Evolutionary conservation across 2,888 invertebrate genomes (phyloP), one percentile per base, ranked within the genome.

Genomic region (Lepidocyrtinus sp.): DNA sequence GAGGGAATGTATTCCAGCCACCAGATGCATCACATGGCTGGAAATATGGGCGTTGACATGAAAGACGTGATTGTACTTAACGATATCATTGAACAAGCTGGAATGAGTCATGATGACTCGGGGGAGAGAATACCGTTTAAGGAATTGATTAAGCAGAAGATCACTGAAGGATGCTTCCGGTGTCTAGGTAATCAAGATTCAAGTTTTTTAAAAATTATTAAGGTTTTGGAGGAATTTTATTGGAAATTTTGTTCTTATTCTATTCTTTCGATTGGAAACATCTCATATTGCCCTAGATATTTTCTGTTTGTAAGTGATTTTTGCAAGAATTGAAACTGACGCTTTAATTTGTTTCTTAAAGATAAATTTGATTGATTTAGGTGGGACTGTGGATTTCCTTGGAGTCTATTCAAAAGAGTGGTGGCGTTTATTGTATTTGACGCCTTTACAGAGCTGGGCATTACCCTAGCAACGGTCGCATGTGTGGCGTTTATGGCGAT

Each of bases 381-480:
- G 59, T 98, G 98, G 98, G 96, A 98, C 90, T 98, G 98, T 91
- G 97, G 96, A 90, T 94, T 93, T 91, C 92, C 93, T 88, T 97
- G 97, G 95, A 92, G 96, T 88, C 93, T 94, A 90, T 92, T 98
- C 89, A 96, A 97, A 91, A 94, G 95, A 90, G 95, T 92, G 90
- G 94, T 94, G 82, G 92, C 94, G 15, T 91, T 97, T 84, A 91
- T 99, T 88, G 97, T 99, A 87, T 97, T 98, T 90, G 98, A 99
- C 91, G 97, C 98, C 5, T 99, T 99, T 90, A 96, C 98, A 87
- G 99, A 99, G 89, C 92, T 99, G 87, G 98, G 98, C 90, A 98
- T 99, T 89, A 99, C 98, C 27, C 92, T 99, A 81, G 98, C 98
- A 90, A 99, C 99, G 90, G 96, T 98, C 84, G 96, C 97, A 1